These are phyloP conservation scores for Centruroides vittatus DNA, from an alignment of 1,140 invertebrate genomes.

Conservation along the genomic window DNA sequence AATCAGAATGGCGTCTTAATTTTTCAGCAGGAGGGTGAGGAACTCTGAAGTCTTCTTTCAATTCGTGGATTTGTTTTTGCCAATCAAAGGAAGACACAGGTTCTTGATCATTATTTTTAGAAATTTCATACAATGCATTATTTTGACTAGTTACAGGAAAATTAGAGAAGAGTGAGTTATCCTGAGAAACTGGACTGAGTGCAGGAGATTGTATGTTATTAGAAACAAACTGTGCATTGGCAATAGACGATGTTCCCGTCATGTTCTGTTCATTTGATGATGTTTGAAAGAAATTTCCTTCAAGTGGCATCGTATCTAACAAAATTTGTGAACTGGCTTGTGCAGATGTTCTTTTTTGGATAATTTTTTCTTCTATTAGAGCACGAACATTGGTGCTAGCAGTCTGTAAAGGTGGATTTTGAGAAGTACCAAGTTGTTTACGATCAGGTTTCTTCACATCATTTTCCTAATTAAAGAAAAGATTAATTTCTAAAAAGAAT, in stretches of 20 bases:
- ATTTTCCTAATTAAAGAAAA: conserved; percentile 46
- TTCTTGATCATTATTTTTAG: neutral
- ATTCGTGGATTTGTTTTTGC: conserved; percentile 8
- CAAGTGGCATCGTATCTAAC: no score
- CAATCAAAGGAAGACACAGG: conserved; percentile 4
- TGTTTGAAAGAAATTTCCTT: no score
- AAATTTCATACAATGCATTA: conserved; percentile 2
- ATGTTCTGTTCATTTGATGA: no score
- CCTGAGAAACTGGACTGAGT: conserved; percentile 10
- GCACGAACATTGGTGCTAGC: conserved; percentile 72
- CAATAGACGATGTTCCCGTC: no score
- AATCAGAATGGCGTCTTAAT: conserved; percentile 43
- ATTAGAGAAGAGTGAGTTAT: conserved; percentile 6
- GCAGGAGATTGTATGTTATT: neutral
- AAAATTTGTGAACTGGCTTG: no score
- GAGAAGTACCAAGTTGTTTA: conserved; percentile 34
- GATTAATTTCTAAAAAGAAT: conserved; percentile 1
- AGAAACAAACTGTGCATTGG: no score
- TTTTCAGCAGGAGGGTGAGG: conserved; percentile 31
- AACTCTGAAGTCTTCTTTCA: conserved; percentile 13
- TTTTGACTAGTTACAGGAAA: conserved; percentile 10
- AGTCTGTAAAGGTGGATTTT: conserved; percentile 58
- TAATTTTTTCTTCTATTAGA: conserved; percentile 81
- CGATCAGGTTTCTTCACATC: conserved; percentile 73
- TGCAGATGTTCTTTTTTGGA: conserved; percentile 49